Evolutionary conservation across 2,797 vertebrate genomes (phyloP), one percentile per base, ranked within the genome.

Genomic region (Poecilia gillii): DNA sequence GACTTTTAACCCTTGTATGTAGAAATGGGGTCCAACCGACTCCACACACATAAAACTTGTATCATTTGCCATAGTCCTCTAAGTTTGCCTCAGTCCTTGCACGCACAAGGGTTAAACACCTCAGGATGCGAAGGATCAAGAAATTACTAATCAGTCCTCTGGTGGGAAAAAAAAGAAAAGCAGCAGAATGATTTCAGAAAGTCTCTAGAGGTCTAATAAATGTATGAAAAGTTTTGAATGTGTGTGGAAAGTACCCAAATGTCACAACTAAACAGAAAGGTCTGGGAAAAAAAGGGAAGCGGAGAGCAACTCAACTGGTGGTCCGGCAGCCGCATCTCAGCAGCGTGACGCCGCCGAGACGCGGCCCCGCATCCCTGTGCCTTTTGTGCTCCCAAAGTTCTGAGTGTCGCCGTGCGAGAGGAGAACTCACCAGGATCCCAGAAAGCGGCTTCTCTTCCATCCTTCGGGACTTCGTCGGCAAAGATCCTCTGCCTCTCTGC

Each of bases 361-460:
- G 66, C 49, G 78, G 51, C 57, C 71, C 62, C 66, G 59, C 76
- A 76, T 79, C 55, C 13, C 25, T 45, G 49, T 41, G 55, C 75
- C 33, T 13, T 51, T 55, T 79, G 64, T 31, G 68, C 55, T 78
- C 62, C 4, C 8, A 74, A 79, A 33, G 55, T 75, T 74, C 9
- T 23, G 57, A 46, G 59, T 74, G 72, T 55, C 72, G 80, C 72
- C 36, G 49, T 84, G 85, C 66, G 72, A 82, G 79, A 84, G 76
- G 16, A 25, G 25, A 85, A 95, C 95, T 95, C 74, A 96, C 96
- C 95, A 95, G 91, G 90, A 96, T 96, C 79, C 95, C 95, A 36
- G 93, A 76, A 90, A 95, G 94, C 90, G 94, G 94, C 89, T 96
- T 96, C 84, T 95, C 95, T 88, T 93, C 95, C 96, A 96, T 96